A percentile compares a stretch with the other conserved stretches of the same genome.
Evolutionary conservation across 1,140 invertebrate genomes (phyloP).

Genomic region (Drosophila malerkotliana): DNA sequence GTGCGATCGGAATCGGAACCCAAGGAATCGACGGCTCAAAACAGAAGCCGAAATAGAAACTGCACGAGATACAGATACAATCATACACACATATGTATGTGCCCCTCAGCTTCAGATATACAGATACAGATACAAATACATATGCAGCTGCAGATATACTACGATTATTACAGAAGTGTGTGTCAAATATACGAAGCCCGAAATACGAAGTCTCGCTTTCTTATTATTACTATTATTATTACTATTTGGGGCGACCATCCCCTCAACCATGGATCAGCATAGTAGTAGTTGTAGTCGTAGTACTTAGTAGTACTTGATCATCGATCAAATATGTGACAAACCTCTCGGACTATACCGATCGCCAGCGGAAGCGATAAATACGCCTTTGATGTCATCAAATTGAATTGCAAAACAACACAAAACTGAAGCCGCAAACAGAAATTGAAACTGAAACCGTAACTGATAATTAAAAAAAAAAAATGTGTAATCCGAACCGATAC

Average conservation of each 20-base stretch:
- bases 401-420: constrained; percentile 39
- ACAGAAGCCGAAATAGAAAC: constrained; percentile 28
- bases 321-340: constrained; percentile 47
- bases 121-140: constrained; percentile 2
- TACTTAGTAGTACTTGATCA: constrained; percentile 29
- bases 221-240: constrained; percentile 9
- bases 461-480: constrained; percentile 1
- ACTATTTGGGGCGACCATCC: not conserved
- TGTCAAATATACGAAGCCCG: not conserved
- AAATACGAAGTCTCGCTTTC: constrained; percentile 19
- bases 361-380: constrained; percentile 66
- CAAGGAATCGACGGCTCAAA: constrained; percentile 47
- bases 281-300: too few relatives aligned
- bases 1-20: constrained; percentile 9
- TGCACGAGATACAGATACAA: constrained; percentile 19
- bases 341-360: constrained; percentile 20
- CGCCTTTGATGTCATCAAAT: constrained; percentile 69
- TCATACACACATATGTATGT: not conserved
- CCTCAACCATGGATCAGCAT: too few relatives aligned
- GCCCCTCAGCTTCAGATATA: constrained; percentile 2
- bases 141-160: constrained; percentile 4
- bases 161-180: not conserved
- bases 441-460: constrained; percentile 18
- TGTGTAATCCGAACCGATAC: constrained; percentile 7
- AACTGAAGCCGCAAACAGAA: constrained; percentile 26